Base-by-base conservation (phyloP, 2,113 vertebrate species). In the Vireo altiloquus region DNA sequence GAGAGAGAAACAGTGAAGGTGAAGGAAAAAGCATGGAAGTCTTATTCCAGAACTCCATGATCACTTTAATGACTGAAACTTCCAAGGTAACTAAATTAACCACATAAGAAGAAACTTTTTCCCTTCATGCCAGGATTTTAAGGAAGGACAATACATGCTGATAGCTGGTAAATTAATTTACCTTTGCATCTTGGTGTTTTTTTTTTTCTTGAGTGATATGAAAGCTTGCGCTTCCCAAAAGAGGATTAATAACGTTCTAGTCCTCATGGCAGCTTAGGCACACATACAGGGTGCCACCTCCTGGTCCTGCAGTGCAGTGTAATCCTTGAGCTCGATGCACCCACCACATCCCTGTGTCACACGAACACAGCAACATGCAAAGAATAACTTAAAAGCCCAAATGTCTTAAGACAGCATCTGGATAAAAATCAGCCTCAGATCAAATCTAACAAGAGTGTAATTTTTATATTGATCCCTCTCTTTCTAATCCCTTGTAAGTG, bases 281-380 rank as follows among this genome's bases (percentile, higher is more conserved):
- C 0, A 3, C 7, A 3, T 11, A 6, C 33, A 46, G 77, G 3
- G 8, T 96, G 78, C 90, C 87, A 89, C 44, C 85, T 91, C 69
- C 78, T 85, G 87, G 74, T 82, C 24, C 40, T 25, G 10, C 10
- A 3, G 1, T 0, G 3, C 33, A 6, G 10, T 11, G 44, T 10
- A 39, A n/a, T 2, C 46, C 4, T 33, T 2, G 33, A 12, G 2
- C 35, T 27, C 1, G 0, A 11, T 14, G 46, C 8, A 7, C 24
- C 25, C 70, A 13, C 42, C 8, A 9, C 14, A 8, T 35, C 25
- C 56, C 44, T 0, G 0, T 28, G 24, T 56, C 72, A 52, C 46
- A 7, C 0, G 0, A 15, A 64, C 33, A 22, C 18, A 31, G 27
- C 31, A 28, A 37, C 69, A 20, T 22, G 7, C 33, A 40, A 56